These are phyloP conservation scores for Cyclophora punctaria DNA, from an alignment of 2,888 invertebrate species.

Conservation along the genomic window DNA sequence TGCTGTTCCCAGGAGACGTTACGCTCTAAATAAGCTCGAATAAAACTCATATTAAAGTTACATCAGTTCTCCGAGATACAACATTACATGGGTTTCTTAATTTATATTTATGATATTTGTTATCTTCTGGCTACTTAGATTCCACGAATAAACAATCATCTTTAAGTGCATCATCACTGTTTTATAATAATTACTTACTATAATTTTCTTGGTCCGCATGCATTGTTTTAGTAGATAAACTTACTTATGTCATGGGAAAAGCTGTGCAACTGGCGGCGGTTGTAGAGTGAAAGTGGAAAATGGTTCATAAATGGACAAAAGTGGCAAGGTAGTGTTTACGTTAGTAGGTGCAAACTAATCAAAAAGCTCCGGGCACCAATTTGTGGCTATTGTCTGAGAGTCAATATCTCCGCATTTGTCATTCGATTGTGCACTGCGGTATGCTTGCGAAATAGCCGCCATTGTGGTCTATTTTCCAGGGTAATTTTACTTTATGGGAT, in stretches of 20 bases:
- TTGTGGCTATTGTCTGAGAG: conserved; percentile 47
- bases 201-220: too few relatives aligned
- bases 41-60: conserved; percentile 12
- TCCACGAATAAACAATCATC: too few relatives aligned
- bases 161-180: too few relatives aligned
- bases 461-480: background rate
- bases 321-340: conserved; percentile 27
- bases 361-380: conserved; percentile 40
- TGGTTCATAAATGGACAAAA: conserved; percentile 35
- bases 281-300: conserved; percentile 41
- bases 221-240: conserved; percentile 5
- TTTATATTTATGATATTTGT: too few relatives aligned
- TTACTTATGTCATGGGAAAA: conserved; percentile 16
- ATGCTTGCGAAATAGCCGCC: conserved; percentile 9
- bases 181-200: too few relatives aligned
- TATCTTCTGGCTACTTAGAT: too few relatives aligned
- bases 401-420: conserved; percentile 43
- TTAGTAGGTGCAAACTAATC: conserved; percentile 24
- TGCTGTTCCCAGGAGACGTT: conserved; percentile 13
- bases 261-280: conserved; percentile 11
- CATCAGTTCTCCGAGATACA: too few relatives aligned
- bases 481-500: too few relatives aligned
- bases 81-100: too few relatives aligned
- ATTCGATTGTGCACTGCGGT: conserved; percentile 21
- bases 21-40: conserved; percentile 11